A percentile compares a stretch with the other conserved stretches of the same genome.
phyloP scores from a whole-genome alignment of 2,113 vertebrate species.

The Hippolais icterina region DNA sequence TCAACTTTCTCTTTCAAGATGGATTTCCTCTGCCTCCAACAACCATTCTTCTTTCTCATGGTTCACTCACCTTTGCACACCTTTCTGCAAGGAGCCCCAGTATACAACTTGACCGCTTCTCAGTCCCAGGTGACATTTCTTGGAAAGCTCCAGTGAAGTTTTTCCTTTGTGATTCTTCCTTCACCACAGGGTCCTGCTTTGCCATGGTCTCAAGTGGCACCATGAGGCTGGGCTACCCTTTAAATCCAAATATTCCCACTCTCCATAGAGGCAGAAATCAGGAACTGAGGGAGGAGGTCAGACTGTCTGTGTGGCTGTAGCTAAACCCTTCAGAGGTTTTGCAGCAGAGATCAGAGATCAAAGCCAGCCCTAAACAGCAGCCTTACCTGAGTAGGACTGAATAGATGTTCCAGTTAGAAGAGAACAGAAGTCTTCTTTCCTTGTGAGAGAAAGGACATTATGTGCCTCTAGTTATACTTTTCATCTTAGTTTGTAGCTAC shows the following conservation, averaged over 20 bases:
- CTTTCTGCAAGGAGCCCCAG: neutral
- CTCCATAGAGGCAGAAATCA: neutral
- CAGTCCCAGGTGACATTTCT: neutral
- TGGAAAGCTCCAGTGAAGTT: neutral
- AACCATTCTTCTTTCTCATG: neutral
- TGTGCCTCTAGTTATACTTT: neutral
- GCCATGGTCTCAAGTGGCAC: neutral
- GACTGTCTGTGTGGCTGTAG: neutral
- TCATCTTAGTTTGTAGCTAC: neutral
- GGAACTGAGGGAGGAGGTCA: neutral
- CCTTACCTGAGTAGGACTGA: neutral
- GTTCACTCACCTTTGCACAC: rapidly evolving
- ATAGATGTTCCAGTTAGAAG: neutral
- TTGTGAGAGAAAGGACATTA: neutral
- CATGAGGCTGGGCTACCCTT: neutral
- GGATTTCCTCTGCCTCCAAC: neutral
- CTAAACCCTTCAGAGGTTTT: neutral
- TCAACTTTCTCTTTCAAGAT: neutral
- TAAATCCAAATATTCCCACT: neutral
- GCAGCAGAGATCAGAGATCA: neutral
- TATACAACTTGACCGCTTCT: neutral
- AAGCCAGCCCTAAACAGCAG: neutral
- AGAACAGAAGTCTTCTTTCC: neutral
- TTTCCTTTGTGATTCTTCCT: neutral
- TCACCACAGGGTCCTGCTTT: rapidly evolving